Evolutionary conservation across 2,888 invertebrate genomes (phyloP).

Genomic region (Epirrita christyi): DNA sequence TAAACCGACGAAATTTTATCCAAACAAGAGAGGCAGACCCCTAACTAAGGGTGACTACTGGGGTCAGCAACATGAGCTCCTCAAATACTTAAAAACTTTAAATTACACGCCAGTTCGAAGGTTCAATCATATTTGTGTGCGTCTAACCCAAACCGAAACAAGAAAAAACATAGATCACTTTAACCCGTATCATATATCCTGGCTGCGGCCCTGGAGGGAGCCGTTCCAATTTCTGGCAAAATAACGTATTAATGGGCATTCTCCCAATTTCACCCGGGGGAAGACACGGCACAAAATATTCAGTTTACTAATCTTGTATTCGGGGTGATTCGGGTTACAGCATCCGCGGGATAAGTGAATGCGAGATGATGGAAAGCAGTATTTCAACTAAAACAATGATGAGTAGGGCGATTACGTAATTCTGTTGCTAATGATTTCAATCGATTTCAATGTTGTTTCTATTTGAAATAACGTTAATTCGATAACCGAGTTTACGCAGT

Average conservation of each 20-base stretch:
- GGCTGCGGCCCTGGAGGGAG: not conserved
- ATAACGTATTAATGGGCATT: constrained; percentile 42
- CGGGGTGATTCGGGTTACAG: constrained; percentile 4
- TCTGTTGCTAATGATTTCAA: too few species aligned
- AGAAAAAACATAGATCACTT: too few species aligned
- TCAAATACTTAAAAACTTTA: too few species aligned
- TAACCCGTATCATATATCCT: not conserved
- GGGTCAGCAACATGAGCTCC: not conserved
- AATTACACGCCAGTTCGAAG: too few species aligned
- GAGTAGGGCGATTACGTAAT: too few species aligned
- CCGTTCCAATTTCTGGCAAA: constrained; percentile 38
- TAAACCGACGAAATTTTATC: constrained; percentile 33
- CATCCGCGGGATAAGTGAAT: not conserved
- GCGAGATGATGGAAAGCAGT: not conserved
- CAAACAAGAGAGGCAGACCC: not conserved
- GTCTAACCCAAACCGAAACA: too few species aligned
- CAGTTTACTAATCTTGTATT: constrained; percentile 29
- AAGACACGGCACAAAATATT: constrained; percentile 15
- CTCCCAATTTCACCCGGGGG: constrained; percentile 32
- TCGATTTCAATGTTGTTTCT: too few species aligned
- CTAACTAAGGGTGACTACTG: not conserved
- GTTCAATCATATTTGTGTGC: too few species aligned
- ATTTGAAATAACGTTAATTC: too few species aligned
- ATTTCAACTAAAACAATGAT: not conserved
- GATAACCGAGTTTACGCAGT: too few species aligned